phyloP scores from a whole-genome alignment of 2,113 vertebrate genomes.

The Psittacus erithacus region DNA sequence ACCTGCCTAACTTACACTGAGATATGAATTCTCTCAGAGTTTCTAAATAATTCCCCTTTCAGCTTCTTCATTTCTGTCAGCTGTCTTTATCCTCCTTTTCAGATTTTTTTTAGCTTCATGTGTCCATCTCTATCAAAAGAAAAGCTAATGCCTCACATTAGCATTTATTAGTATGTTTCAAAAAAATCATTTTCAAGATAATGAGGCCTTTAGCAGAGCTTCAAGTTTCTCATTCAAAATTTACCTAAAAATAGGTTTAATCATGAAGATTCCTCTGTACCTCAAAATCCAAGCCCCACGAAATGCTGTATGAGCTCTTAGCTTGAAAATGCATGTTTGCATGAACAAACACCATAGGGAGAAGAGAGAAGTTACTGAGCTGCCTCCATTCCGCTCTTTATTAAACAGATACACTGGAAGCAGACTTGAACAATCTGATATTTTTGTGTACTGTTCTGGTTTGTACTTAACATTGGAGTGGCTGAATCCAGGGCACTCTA shows the following conservation, averaged over 20 bases:
- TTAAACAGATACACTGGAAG: background rate
- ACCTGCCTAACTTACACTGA: background rate
- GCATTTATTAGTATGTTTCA: background rate
- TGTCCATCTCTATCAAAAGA: background rate
- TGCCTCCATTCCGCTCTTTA: background rate
- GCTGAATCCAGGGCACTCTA: background rate
- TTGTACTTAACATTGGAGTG: background rate
- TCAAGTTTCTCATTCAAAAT: background rate
- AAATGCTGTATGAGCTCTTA: background rate
- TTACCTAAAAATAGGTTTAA: background rate
- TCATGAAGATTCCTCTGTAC: background rate
- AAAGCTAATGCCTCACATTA: background rate
- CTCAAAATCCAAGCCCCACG: background rate
- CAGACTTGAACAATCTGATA: background rate
- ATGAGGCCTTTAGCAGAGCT: background rate
- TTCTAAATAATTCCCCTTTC: background rate
- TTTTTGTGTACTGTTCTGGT: background rate
- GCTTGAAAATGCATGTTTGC: background rate
- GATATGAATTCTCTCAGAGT: background rate
- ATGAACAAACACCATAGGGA: rapidly evolving
- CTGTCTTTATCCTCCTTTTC: background rate
- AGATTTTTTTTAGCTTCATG: background rate
- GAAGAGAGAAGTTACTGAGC: background rate
- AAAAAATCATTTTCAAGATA: background rate
- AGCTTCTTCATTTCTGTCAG: background rate